Base-by-base conservation (phyloP, 2,797 vertebrate genomes). In the Steatocranus sp. region DNA sequence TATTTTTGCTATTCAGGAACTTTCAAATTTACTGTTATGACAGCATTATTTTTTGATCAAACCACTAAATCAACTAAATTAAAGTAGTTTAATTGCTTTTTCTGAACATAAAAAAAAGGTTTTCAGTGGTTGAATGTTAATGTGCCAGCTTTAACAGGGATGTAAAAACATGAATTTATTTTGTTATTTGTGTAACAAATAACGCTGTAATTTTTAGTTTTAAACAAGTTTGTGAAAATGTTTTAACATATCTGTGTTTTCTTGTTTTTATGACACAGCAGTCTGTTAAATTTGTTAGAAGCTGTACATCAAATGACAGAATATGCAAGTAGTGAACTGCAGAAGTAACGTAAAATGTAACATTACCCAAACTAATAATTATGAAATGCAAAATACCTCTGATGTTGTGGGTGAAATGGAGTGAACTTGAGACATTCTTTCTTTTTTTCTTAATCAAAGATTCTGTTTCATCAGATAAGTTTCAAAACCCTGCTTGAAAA, bases 401-500 rank as follows among this genome's bases (percentile, higher is more conserved):
- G 46, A 27, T 58, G 6, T n/a, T 70, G 51, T 46, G 76, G 17
- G 53, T 23, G 7, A 7, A 32, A 51, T 79, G 6, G 43, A 27
- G 6, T 38, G 23, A 76, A 17, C 74, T 2, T 53, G 56, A 61
- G 56, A 1, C 10, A 2, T 61, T 61, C 56, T 36, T 2, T 27
- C 11, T 32, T 34, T 61, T 0, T 61, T 61, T 34, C 2, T n/a
- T 58, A 61, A 61, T 82, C 41, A 81, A 84, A 7, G 58, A 49
- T 30, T 63, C 20, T 18, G 1, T 87, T 82, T 82, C 58, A 79
- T 86, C 80, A 83, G 78, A 81, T 48, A 78, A 4, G 15, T 76
- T 66, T 73, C 2, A 20, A 86, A 15, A 63, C 78, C 7, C 66
- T 7, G 3, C 23, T 81, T 68, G 53, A 61, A 83, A 56, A 27